These are phyloP conservation scores for Polyergus mexicanus DNA, from an alignment of 1,140 invertebrate species.

Conservation along the genomic window DNA sequence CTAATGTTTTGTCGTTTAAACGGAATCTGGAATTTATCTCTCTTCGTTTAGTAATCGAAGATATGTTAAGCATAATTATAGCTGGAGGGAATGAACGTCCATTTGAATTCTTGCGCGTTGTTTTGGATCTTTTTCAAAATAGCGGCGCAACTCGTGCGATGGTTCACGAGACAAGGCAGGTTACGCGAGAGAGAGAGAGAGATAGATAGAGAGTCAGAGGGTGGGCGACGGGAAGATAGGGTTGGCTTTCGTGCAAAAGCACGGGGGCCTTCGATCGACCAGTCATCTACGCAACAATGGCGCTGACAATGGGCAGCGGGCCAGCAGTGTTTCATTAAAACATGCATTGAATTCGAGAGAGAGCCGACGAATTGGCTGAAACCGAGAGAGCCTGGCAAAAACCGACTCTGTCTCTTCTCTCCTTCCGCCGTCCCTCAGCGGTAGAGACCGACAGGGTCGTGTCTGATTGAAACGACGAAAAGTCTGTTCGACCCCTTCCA, in stretches of 20 bases:
- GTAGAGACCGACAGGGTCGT: slow-evolving; percentile 72
- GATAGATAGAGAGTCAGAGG: not conserved
- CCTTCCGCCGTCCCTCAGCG: not conserved
- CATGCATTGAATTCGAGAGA: slow-evolving; percentile 82
- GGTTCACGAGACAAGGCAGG: slow-evolving; percentile 56
- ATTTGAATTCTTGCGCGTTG: slow-evolving; percentile 64
- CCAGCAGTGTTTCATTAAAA: slow-evolving; percentile 86
- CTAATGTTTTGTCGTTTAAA: not conserved
- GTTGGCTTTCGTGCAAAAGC: slow-evolving; percentile 73
- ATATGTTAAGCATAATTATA: slow-evolving; percentile 44
- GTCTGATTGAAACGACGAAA: slow-evolving; percentile 85
- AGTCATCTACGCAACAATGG: slow-evolving; percentile 81
- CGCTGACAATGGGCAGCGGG: slow-evolving; percentile 84
- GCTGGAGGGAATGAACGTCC: too few species aligned
- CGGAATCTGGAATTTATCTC: too few species aligned
- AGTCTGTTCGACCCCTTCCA: slow-evolving; percentile 73
- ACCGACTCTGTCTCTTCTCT: not conserved
- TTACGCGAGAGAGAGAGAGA: slow-evolving; percentile 26
- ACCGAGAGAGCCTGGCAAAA: slow-evolving; percentile 71
- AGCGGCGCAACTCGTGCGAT: slow-evolving; percentile 44
- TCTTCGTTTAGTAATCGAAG: slow-evolving; percentile 18
- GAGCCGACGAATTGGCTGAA: slow-evolving; percentile 79
- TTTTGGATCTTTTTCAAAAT: slow-evolving; percentile 76
- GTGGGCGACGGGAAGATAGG: not conserved
- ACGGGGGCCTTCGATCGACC: slow-evolving; percentile 77